These are phyloP conservation scores for Limnephilus lunatus DNA, from an alignment of 2,888 invertebrate genomes.

Conservation along the genomic window DNA sequence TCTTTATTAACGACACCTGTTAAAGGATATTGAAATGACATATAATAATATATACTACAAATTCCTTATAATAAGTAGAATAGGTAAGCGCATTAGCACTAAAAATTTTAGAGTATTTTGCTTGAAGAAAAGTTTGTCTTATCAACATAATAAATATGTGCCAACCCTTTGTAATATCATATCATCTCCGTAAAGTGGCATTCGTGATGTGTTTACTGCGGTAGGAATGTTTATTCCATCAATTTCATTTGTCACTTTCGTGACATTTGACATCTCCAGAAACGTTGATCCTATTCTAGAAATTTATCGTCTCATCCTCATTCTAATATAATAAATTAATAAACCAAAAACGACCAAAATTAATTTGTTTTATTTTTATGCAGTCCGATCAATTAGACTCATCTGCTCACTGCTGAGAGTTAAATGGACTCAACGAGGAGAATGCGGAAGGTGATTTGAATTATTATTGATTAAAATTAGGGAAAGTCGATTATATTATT, in stretches of 20 bases:
- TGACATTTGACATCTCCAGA: constrained; percentile 11
- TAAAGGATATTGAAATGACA: too few relatives aligned
- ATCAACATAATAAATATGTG: neutral
- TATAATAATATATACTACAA: too few relatives aligned
- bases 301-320: neutral
- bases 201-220: constrained; percentile 22
- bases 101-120: too few relatives aligned
- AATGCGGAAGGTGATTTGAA: too few relatives aligned
- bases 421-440: too few relatives aligned
- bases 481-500: too few relatives aligned
- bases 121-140: too few relatives aligned
- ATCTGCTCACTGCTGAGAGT: neutral
- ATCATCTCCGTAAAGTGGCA: neutral
- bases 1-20: too few relatives aligned
- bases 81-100: too few relatives aligned
- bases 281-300: neutral
- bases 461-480: too few relatives aligned
- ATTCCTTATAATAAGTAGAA: too few relatives aligned
- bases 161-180: neutral
- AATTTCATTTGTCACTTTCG: constrained; percentile 22
- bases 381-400: neutral
- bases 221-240: constrained; percentile 5
- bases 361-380: neutral
- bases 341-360: neutral
- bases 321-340: neutral